These are phyloP conservation scores for Caenorhabditis sinica DNA, from an alignment of 2,888 invertebrate species.

Conservation along the genomic window DNA sequence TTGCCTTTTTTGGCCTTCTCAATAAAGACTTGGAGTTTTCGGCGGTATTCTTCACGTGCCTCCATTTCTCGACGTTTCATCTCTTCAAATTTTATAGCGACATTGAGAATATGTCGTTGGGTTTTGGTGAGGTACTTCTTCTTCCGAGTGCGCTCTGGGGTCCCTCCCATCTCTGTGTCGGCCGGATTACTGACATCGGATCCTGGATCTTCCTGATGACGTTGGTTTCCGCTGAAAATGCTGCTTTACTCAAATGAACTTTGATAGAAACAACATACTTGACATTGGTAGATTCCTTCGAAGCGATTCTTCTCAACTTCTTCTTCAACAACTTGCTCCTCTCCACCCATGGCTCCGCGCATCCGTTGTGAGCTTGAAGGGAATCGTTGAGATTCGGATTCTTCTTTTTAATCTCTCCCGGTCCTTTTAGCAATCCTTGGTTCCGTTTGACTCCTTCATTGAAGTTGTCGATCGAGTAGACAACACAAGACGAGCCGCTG, in stretches of 20 bases:
- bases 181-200: conserved; percentile 9
- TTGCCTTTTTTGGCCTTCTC: neutral
- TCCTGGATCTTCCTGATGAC: conserved; percentile 6
- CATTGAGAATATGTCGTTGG: neutral
- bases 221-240: conserved; percentile 16
- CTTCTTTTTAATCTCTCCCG: neutral
- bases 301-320: neutral
- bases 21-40: neutral
- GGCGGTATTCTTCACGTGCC: neutral
- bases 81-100: neutral
- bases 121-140: conserved; percentile 19
- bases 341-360: neutral
- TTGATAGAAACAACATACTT: neutral
- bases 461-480: neutral
- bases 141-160: neutral
- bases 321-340: neutral
- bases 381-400: neutral
- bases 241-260: neutral
- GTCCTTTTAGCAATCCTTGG: neutral
- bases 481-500: neutral
- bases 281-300: neutral
- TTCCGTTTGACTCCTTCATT: neutral
- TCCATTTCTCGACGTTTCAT: neutral
- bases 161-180: conserved; percentile 13
- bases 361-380: neutral